Percentiles rank a stretch among this genome's conserved stretches.
These are phyloP conservation scores for Sesia bembeciformis DNA, from an alignment of 2,888 invertebrate genomes.

Conservation along the genomic window DNA sequence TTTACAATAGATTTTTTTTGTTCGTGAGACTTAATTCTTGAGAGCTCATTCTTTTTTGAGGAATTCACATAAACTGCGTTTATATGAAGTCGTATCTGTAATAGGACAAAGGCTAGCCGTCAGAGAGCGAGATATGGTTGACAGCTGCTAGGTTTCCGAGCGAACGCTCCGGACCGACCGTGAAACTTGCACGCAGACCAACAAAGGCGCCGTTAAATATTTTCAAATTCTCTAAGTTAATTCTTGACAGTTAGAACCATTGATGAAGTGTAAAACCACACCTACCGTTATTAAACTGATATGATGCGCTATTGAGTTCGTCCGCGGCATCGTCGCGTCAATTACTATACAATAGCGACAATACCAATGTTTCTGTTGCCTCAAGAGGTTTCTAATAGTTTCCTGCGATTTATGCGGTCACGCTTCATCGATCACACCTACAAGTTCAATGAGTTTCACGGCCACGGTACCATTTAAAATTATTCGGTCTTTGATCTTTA, in stretches of 20 bases:
- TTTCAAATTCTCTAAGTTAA: slow-evolving; percentile 40
- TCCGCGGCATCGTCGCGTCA: slow-evolving; percentile 35
- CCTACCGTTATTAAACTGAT: slow-evolving; percentile 45
- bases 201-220: slow-evolving; percentile 60
- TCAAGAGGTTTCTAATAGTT: slow-evolving; percentile 53
- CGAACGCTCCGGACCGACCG: slow-evolving; percentile 46
- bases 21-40: slow-evolving; percentile 57
- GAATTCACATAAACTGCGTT: slow-evolving; percentile 69
- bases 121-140: slow-evolving; percentile 54
- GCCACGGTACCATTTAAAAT: slow-evolving; percentile 34
- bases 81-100: slow-evolving; percentile 68
- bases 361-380: slow-evolving; percentile 33
- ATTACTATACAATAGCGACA: slow-evolving; percentile 26
- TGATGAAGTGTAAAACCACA: slow-evolving; percentile 45
- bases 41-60: slow-evolving; percentile 56
- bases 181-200: slow-evolving; percentile 53
- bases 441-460: slow-evolving; percentile 29
- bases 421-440: slow-evolving; percentile 57
- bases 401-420: slow-evolving; percentile 46
- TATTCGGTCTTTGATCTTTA: slow-evolving; percentile 5
- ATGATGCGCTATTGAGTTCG: slow-evolving; percentile 33
- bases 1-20: slow-evolving; percentile 56
- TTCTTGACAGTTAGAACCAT: slow-evolving; percentile 37
- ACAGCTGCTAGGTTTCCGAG: slow-evolving; percentile 61
- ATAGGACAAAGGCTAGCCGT: slow-evolving; percentile 55